Percentiles rank a stretch among this genome's conserved stretches.
Conservation (phyloP, 2,888 invertebrate genomes). For the Harpalus rubripes region DNA sequence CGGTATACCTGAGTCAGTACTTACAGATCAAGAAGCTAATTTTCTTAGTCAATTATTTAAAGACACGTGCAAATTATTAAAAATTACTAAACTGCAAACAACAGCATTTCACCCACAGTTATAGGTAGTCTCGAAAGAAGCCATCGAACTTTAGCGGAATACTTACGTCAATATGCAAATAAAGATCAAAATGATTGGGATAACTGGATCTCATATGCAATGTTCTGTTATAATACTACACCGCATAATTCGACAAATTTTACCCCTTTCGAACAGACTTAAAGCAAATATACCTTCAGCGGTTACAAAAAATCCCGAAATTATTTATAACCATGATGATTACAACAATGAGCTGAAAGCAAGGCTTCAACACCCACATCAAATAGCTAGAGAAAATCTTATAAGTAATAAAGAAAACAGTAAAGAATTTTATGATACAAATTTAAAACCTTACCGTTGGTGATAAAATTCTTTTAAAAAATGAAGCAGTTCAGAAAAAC, state of each 20-base stretch:
- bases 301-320: slow-evolving; percentile 69
- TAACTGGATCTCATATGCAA: slow-evolving; percentile 70
- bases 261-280: slow-evolving; percentile 70
- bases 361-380: slow-evolving; percentile 68
- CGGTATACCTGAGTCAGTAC: slow-evolving; percentile 70
- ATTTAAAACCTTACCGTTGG: slow-evolving; percentile 13
- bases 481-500: not conserved
- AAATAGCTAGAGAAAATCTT: slow-evolving; percentile 69
- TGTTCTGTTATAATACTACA: slow-evolving; percentile 71
- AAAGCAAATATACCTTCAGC: slow-evolving; percentile 68
- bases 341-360: slow-evolving; percentile 68
- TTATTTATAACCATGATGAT: slow-evolving; percentile 69
- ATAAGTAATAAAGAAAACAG: slow-evolving; percentile 68
- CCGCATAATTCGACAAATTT: slow-evolving; percentile 70
- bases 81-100: slow-evolving; percentile 70
- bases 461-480: slow-evolving; percentile 9
- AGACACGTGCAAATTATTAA: slow-evolving; percentile 69
- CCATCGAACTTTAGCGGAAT: slow-evolving; percentile 71
- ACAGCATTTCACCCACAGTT: slow-evolving; percentile 24
- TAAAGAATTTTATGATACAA: slow-evolving; percentile 64
- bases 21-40: slow-evolving; percentile 72
- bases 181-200: slow-evolving; percentile 72
- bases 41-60: slow-evolving; percentile 71
- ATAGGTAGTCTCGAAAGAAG: slow-evolving; percentile 72
- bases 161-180: slow-evolving; percentile 71